Evolutionary conservation across 2,888 invertebrate genomes (phyloP).

Genomic region (Calameuta idolon): DNA sequence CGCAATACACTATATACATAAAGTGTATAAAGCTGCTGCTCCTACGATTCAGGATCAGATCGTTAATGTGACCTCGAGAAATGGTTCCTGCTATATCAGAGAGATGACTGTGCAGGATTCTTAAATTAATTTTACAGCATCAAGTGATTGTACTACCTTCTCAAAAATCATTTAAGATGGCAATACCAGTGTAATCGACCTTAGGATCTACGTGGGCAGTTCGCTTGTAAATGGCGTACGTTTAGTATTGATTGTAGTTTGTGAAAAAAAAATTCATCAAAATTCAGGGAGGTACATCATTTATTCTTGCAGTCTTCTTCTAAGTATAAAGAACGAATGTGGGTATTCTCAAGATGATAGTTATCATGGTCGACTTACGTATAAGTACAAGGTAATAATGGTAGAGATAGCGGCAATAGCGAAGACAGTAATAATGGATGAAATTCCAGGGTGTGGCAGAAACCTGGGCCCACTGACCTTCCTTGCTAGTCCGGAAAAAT

Average conservation of each 20-base stretch:
- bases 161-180: neutral
- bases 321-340: neutral
- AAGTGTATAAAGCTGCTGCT: neutral
- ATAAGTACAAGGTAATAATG: neutral
- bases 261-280: neutral
- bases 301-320: neutral
- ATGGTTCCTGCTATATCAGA: conserved; percentile 3
- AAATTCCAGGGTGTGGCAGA: conserved; percentile 63
- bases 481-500: conserved; percentile 31
- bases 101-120: neutral
- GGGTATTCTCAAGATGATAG: neutral
- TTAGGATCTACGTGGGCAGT: neutral
- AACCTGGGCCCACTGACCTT: conserved; percentile 32
- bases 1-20: neutral
- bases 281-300: neutral
- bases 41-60: neutral
- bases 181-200: neutral
- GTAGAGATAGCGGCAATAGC: neutral
- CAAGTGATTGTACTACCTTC: neutral
- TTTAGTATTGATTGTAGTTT: neutral
- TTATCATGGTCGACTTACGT: neutral
- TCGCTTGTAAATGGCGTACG: neutral
- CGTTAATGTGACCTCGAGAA: neutral
- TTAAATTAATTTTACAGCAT: neutral
- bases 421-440: conserved; percentile 31